Evolutionary conservation across 1,140 invertebrate species (phyloP), one percentile per base, ranked within the genome.

Genomic region (Homalodisca vitripennis): DNA sequence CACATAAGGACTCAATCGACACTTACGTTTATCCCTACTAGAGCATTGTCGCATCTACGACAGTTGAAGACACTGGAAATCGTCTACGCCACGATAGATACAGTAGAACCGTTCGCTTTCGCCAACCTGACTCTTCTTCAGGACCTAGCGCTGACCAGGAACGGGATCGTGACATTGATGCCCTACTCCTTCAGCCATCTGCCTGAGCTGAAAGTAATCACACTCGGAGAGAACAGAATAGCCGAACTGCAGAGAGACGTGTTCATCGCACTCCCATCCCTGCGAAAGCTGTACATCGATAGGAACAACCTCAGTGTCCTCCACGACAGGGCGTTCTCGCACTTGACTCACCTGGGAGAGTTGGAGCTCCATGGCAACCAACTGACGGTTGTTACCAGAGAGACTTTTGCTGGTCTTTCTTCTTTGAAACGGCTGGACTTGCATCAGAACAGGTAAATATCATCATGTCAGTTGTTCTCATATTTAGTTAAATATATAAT

Each of bases 301-400:
- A 82, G 84, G 22, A 93, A 93, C 77, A 89, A 90, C 75, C 86
- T 93, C 60, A 85, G 85, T n/a, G 81, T 84, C 12, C 79, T 93
- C 53, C 87, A 87, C 70, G 89, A 92, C 66, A 83, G 84, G 13
- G 87, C 90, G 0, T 92, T 92, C 76, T 83, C 83, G 57, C 83
- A 89, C 68, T 80, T 91, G 72, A 80, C 79, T 1, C 81, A 84
- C 34, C 79, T 92, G 2, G 81, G 86, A 20, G 88, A 89, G 72
- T 80, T 93, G 53, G 87, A 90, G 66, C 79, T 93, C 70, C 86
- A 85, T 67, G 82, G 84, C 68, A 93, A 93, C 78, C 85, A 86
- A 71, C 85, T 93, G 66, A 83, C 84, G 55, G 83, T 87, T 24
- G 76, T 92, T 70, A 88, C 87, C 3, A 83, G 84, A 26, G 88